Evolutionary conservation across 2,888 invertebrate genomes (phyloP), one percentile per base, ranked within the genome.

Genomic region (Macaria liturata): DNA sequence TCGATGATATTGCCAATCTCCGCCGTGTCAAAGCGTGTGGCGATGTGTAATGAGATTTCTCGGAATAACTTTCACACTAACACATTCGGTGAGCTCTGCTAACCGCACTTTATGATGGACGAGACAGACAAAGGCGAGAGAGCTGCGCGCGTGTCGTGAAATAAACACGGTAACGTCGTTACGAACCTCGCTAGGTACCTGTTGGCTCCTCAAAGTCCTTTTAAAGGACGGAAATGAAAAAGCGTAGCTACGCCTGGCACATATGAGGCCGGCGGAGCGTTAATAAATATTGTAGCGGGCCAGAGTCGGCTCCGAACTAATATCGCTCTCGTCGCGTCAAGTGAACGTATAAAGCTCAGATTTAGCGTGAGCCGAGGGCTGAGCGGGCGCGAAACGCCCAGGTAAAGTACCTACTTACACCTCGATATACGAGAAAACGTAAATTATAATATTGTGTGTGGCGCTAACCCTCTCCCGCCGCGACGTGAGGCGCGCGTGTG

Each of bases 371-470:
- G 84, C 82, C 84, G 86, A 83, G 88, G 86, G 85, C 84, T 85
- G 88, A 86, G 83, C 84, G 80, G 87, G 88, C 88, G 91, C 85
- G 84, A 84, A 86, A 81, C 90, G 86, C 88, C 86, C 89, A 89
- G 91, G 90, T 89, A 86, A 88, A 91, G 90, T 84, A 85, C 88
- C 88, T 90, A 87, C 91, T 91, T 90, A 90, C 89, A 86, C 82
- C 85, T 86, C 90, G 88, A 89, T 88, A 88, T 90, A 90, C 90
- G 89, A 82, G 87, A 83, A 88, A 86, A 90, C 90, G 90, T 91
- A 91, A 91, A 91, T 91, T 91, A 91, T 91, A 91, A 91, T 91
- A 91, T 91, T 88, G 89, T 88, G 88, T 89, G 87, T 85, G 86
- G 88, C 80, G 86, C 80, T 88, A 89, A 89, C 90, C 90, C 89